A percentile compares a stretch with the other conserved stretches of the same genome.
Evolutionary conservation across 2,888 invertebrate species (phyloP).

Genomic region (Coelinius sp.): DNA sequence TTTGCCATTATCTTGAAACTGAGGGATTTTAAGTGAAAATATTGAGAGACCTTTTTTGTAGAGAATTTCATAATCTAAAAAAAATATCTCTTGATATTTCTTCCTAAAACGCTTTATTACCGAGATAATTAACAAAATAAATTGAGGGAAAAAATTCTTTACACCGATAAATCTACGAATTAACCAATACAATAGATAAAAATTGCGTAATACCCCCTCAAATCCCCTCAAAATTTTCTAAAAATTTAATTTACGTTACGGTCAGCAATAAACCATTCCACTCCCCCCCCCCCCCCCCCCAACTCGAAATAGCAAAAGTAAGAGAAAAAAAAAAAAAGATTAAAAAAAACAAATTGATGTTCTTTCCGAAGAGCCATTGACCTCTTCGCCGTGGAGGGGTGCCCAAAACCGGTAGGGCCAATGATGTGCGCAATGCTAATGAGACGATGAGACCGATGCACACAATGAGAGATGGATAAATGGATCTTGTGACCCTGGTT

Average conservation of each 20-base stretch:
- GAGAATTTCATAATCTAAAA: too few relatives aligned
- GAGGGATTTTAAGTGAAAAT: neutral
- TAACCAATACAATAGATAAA: too few relatives aligned
- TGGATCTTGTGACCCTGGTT: slow-evolving; percentile 49
- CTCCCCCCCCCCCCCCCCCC: too few relatives aligned
- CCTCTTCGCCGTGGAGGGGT: slow-evolving; percentile 71
- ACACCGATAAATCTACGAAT: too few relatives aligned
- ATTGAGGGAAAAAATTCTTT: too few relatives aligned
- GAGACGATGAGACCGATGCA: slow-evolving; percentile 63
- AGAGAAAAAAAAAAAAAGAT: slow-evolving; percentile 49
- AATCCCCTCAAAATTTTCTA: too few relatives aligned
- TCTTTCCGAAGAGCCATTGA: slow-evolving; percentile 71
- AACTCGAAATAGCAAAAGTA: slow-evolving; percentile 38
- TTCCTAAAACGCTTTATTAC: too few relatives aligned
- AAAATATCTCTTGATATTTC: too few relatives aligned
- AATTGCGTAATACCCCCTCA: too few relatives aligned
- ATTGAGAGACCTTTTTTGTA: neutral
- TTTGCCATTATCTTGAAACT: neutral
- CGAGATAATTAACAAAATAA: too few relatives aligned
- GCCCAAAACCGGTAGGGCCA: slow-evolving; percentile 67
- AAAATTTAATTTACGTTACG: slow-evolving; percentile 7
- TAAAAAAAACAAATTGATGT: slow-evolving; percentile 67
- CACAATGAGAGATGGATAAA: slow-evolving; percentile 57
- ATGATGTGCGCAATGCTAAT: slow-evolving; percentile 63
- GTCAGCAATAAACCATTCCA: too few relatives aligned